Conservation (phyloP, 2,113 vertebrate species). For the Argyrosomus japonicus region DNA sequence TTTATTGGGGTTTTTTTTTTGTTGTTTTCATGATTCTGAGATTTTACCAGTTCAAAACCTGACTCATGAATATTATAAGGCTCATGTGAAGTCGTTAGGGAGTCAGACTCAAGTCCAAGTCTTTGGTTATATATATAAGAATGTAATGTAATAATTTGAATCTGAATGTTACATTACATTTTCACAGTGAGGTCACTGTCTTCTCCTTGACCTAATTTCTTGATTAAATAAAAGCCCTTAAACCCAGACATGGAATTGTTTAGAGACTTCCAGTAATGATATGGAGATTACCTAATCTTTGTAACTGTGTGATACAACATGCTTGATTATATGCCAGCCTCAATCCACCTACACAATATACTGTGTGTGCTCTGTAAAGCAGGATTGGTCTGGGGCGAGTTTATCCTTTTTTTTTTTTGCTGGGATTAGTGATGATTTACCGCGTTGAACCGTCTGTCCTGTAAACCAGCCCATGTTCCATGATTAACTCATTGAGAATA, state of each 20-base stretch:
- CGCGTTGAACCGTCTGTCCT: conserved; percentile 21
- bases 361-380: conserved; percentile 31
- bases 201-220: background rate
- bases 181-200: too few species aligned
- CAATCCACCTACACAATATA: conserved; percentile 26
- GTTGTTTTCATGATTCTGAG: background rate
- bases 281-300: conserved; percentile 18
- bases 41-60: background rate
- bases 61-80: background rate
- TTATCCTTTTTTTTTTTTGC: conserved; percentile 46
- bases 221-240: conserved; percentile 7
- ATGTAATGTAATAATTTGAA: background rate
- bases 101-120: background rate
- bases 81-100: background rate
- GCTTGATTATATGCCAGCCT: conserved; percentile 21
- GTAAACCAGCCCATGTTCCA: background rate
- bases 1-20: background rate
- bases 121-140: background rate
- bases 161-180: background rate
- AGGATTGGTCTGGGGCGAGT: conserved; percentile 39
- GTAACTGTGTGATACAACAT: conserved; percentile 32
- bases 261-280: background rate
- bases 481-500: conserved; percentile 25
- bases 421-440: conserved; percentile 56
- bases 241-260: background rate